Conservation (phyloP, 35 echinoderm and acorn worm genomes). For the Amphiura filiformis region DNA sequence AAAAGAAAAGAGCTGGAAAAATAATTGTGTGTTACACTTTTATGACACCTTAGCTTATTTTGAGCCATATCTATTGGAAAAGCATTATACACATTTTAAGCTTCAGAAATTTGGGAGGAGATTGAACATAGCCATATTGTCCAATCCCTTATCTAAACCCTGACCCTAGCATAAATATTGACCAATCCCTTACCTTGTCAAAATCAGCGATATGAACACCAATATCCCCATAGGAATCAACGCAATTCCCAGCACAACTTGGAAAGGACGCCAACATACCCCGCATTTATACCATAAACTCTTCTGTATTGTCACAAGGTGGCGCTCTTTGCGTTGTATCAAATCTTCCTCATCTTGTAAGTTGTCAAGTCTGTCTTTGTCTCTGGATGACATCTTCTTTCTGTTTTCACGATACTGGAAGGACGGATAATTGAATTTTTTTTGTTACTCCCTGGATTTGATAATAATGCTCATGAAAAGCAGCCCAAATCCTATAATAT, state of each 20-base stretch:
- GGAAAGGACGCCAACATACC: conserved; percentile 76
- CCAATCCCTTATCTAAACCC: no score
- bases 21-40: no score
- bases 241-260: conserved; percentile 52
- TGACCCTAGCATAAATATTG: no score
- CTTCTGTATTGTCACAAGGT: conserved; percentile 40
- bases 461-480: no score
- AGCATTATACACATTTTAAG: no score
- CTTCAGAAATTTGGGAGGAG: no score
- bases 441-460: neutral
- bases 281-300: conserved; percentile 43
- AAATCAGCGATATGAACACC: conserved; percentile 55
- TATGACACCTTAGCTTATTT: no score
- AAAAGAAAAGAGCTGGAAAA: no score
- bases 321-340: conserved; percentile 78
- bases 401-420: conserved; percentile 42
- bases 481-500: no score
- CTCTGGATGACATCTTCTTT: conserved; percentile 2
- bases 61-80: no score
- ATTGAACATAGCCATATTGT: no score
- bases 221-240: conserved; percentile 41
- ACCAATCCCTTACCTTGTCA: conserved; percentile 79
- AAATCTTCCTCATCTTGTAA: conserved; percentile 74
- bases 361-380: conserved; percentile 36
- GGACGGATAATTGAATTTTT: neutral